Percentiles rank a stretch among this genome's conserved stretches.
These are phyloP conservation scores for Nineta flava DNA, from an alignment of 2,888 invertebrate genomes.

Conservation along the genomic window DNA sequence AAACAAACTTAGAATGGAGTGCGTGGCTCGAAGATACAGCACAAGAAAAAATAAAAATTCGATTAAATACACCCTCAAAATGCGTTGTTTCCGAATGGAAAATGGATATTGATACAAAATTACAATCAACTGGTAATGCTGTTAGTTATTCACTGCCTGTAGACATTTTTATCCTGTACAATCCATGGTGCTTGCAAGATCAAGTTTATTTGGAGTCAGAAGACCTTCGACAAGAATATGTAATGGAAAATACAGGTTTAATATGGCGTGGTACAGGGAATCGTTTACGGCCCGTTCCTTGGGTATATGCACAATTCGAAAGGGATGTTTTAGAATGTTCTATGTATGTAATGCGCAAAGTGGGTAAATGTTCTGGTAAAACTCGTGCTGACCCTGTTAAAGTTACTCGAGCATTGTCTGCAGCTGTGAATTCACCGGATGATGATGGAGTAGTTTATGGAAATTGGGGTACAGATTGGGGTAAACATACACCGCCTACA, in stretches of 20 bases:
- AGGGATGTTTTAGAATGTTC: conserved; percentile 66
- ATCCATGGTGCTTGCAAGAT: conserved; percentile 72
- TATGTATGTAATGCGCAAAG: conserved; percentile 51
- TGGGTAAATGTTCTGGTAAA: conserved; percentile 34
- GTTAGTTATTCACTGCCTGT: conserved; percentile 62
- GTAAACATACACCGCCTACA: conserved; percentile 71
- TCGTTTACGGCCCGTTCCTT: conserved; percentile 65
- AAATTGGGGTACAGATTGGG: conserved; percentile 77
- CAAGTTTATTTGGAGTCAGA: conserved; percentile 49
- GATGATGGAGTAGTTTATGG: conserved; percentile 75
- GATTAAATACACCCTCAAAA: conserved; percentile 52
- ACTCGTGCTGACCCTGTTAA: conserved; percentile 64
- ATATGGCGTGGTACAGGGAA: conserved; percentile 85
- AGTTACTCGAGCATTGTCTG: conserved; percentile 65
- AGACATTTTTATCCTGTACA: conserved; percentile 69
- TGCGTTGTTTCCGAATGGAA: conserved; percentile 71
- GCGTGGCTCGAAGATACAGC: conserved; percentile 51
- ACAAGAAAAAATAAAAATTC: conserved; percentile 41
- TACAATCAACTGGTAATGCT: conserved; percentile 47
- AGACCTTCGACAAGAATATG: conserved; percentile 64
- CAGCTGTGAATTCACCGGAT: conserved; percentile 74
- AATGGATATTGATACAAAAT: conserved; percentile 67
- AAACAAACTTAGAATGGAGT: conserved; percentile 52
- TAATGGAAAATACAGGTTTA: conserved; percentile 72
- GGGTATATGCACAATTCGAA: conserved; percentile 87